phyloP scores from a whole-genome alignment of 2,113 vertebrate species.

The Hemichromis elongatus region DNA sequence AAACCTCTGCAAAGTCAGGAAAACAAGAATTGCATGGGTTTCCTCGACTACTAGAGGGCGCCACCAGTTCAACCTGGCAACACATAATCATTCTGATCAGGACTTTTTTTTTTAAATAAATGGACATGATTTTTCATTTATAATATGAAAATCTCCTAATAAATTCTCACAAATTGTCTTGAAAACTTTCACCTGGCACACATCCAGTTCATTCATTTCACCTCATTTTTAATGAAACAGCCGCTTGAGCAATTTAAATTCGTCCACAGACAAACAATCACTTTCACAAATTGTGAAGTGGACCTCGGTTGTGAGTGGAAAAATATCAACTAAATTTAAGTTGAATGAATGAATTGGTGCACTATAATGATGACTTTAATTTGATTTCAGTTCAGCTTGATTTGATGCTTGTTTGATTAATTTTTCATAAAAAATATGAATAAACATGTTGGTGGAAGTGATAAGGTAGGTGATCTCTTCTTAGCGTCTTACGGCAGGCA shows the following conservation, averaged over 20 bases:
- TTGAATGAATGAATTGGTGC: background rate
- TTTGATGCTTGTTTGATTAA: background rate
- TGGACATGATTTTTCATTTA: background rate
- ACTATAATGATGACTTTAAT: background rate
- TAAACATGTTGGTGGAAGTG: background rate
- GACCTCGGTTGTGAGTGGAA: background rate
- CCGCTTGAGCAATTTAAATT: background rate
- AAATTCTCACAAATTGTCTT: background rate
- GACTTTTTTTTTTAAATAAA: background rate
- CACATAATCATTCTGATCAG: constrained; percentile 4
- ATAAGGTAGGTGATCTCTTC: background rate
- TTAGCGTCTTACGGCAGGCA: background rate
- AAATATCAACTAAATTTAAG: background rate
- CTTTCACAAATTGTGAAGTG: background rate
- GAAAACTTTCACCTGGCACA: background rate
- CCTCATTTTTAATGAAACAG: background rate
- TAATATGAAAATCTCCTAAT: background rate
- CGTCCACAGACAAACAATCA: background rate
- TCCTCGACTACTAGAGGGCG: constrained; percentile 22
- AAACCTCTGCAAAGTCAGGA: background rate
- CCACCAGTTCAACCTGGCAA: constrained; percentile 15
- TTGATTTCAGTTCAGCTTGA: background rate
- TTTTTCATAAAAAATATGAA: background rate
- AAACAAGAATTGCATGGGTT: constrained; percentile 21
- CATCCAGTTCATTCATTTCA: background rate